Conservation (phyloP, 2,888 invertebrate genomes). For the Brassicogethes aeneus region DNA sequence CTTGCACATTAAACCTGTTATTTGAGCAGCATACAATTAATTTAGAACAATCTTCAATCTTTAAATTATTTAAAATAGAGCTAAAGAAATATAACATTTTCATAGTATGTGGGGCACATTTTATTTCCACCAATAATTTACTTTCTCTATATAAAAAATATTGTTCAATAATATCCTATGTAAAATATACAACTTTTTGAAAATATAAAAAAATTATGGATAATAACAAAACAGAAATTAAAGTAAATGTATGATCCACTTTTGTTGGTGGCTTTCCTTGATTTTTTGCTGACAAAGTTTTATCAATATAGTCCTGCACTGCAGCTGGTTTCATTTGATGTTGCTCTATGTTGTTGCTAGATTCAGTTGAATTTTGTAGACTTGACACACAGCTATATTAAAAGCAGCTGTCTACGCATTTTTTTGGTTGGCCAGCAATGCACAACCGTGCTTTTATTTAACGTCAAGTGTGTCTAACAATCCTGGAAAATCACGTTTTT, state of each 20-base stretch:
- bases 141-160: background rate
- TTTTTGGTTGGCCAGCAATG: slow-evolving; percentile 25
- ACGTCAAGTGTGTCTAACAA: slow-evolving; percentile 19
- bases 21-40: background rate
- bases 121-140: background rate
- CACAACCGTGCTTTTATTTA: slow-evolving; percentile 23
- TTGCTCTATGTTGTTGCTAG: slow-evolving; percentile 2
- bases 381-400: slow-evolving; percentile 24
- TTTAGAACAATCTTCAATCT: background rate
- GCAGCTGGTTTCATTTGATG: slow-evolving; percentile 17
- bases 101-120: background rate
- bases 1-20: background rate
- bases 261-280: slow-evolving; percentile 13
- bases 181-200: slow-evolving; percentile 17
- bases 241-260: slow-evolving; percentile 21
- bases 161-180: background rate
- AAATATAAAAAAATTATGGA: slow-evolving; percentile 29
- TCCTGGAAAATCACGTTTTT: slow-evolving; percentile 22
- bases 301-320: slow-evolving; percentile 25
- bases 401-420: slow-evolving; percentile 15
- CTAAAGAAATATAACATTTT: background rate
- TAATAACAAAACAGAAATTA: slow-evolving; percentile 25
- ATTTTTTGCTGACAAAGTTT: slow-evolving; percentile 18
- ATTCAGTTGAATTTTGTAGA: slow-evolving; percentile 14
- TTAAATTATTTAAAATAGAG: background rate